Conservation (phyloP, 2,888 invertebrate genomes). For the Rhagium mordax region DNA sequence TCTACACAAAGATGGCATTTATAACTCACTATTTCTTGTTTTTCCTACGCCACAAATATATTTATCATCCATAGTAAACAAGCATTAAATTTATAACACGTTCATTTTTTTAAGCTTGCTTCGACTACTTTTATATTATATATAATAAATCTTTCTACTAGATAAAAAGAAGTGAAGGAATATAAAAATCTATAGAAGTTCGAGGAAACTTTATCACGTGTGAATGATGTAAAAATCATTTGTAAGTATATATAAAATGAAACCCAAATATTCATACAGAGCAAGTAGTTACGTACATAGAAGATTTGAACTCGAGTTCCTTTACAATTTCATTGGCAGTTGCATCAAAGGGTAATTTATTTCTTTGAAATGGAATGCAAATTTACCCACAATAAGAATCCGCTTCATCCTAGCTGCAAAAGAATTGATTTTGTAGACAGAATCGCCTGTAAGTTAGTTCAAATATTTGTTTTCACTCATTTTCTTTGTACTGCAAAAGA, state of each 20-base stretch:
- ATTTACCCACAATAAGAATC: constrained; percentile 21
- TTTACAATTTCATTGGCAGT: constrained; percentile 22
- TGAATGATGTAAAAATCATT: neutral
- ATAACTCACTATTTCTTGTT: too few relatives aligned
- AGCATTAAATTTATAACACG: too few relatives aligned
- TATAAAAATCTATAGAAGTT: too few relatives aligned
- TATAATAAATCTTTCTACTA: too few relatives aligned
- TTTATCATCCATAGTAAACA: too few relatives aligned
- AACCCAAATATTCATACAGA: constrained; percentile 9
- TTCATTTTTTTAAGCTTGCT: too few relatives aligned
- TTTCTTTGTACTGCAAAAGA: constrained; percentile 3
- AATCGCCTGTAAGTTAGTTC: constrained; percentile 9
- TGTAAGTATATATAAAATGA: neutral
- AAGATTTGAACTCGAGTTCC: neutral
- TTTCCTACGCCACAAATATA: too few relatives aligned
- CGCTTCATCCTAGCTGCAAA: neutral
- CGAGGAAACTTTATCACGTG: neutral
- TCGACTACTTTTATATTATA: too few relatives aligned
- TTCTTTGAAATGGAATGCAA: constrained; percentile 32
- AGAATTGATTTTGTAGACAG: constrained; percentile 24
- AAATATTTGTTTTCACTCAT: constrained; percentile 19
- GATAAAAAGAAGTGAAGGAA: too few relatives aligned
- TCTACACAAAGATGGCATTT: too few relatives aligned
- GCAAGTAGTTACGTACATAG: neutral
- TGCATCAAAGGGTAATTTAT: constrained; percentile 33